phyloP scores from a whole-genome alignment of 2,797 vertebrate genomes.

The Mormyrops attenuatus region DNA sequence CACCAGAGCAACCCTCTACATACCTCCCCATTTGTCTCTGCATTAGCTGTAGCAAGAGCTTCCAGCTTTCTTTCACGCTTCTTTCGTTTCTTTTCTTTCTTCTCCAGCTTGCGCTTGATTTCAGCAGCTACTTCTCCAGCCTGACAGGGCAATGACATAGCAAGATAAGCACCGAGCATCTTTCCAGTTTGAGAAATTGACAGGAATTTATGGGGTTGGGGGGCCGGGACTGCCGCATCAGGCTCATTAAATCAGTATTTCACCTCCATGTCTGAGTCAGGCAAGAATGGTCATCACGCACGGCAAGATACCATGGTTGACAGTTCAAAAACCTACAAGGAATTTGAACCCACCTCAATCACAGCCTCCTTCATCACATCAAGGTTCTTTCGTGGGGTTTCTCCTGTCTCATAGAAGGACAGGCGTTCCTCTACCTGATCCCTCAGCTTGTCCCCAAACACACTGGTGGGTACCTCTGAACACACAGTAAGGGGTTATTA shows the following conservation, averaged over 20 bases:
- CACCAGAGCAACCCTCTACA: neutral
- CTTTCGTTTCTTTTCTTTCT: conserved; percentile 80
- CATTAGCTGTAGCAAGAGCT: conserved; percentile 52
- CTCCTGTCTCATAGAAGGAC: conserved; percentile 87
- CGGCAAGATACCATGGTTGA: conserved; percentile 39
- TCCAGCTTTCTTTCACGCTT: conserved; percentile 73
- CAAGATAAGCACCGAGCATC: neutral
- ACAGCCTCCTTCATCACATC: conserved; percentile 93
- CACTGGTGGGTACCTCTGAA: conserved; percentile 80
- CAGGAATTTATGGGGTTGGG: neutral
- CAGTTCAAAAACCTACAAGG: neutral
- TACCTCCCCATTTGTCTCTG: neutral
- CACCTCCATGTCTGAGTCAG: conserved; percentile 74
- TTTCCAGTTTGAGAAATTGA: neutral
- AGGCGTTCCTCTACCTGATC: conserved; percentile 90
- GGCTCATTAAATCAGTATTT: conserved; percentile 98
- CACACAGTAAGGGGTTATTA: neutral
- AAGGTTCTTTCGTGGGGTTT: conserved; percentile 83
- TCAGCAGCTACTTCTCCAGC: conserved; percentile 72
- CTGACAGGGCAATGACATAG: conserved; percentile 43
- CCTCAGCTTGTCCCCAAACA: conserved; percentile 85
- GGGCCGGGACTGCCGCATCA: conserved; percentile 61
- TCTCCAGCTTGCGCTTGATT: conserved; percentile 74
- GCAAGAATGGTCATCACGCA: conserved; percentile 68
- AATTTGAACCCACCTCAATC: conserved; percentile 64